Evolutionary conservation across 2,797 vertebrate genomes (phyloP).

Genomic region (Lepus oiostolus): DNA sequence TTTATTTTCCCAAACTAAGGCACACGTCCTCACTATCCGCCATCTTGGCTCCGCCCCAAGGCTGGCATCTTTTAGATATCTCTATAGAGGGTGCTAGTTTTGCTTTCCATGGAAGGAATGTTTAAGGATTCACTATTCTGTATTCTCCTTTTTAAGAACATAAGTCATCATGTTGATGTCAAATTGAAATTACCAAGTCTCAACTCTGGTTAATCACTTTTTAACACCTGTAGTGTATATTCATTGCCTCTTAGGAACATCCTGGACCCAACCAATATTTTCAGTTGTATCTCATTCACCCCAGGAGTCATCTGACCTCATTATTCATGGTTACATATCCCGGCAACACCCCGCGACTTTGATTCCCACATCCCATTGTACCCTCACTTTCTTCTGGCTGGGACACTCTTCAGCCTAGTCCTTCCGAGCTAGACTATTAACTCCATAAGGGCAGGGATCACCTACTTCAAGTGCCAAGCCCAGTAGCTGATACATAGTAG

Average conservation of each 20-base stretch:
- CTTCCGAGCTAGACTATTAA: neutral
- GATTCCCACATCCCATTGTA: no score
- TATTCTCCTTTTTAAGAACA: slow-evolving; percentile 1
- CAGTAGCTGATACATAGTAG: neutral
- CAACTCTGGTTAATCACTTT: neutral
- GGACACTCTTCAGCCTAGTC: neutral
- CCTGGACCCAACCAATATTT: neutral
- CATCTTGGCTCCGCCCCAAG: no score
- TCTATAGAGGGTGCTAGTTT: neutral
- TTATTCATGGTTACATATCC: neutral
- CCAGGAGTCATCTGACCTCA: neutral
- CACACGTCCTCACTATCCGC: no score
- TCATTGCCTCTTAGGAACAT: neutral
- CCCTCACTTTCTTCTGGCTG: neutral
- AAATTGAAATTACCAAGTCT: neutral
- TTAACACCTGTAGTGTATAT: neutral
- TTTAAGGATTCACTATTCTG: neutral
- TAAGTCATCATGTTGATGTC: neutral
- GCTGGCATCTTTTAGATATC: neutral
- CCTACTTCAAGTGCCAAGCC: neutral
- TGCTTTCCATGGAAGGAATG: neutral
- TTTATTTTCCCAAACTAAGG: no score
- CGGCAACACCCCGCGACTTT: neutral
- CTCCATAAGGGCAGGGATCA: neutral
- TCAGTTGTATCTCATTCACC: neutral